phyloP scores from a whole-genome alignment of 2,888 invertebrate genomes.

The Hybos culiciformis region DNA sequence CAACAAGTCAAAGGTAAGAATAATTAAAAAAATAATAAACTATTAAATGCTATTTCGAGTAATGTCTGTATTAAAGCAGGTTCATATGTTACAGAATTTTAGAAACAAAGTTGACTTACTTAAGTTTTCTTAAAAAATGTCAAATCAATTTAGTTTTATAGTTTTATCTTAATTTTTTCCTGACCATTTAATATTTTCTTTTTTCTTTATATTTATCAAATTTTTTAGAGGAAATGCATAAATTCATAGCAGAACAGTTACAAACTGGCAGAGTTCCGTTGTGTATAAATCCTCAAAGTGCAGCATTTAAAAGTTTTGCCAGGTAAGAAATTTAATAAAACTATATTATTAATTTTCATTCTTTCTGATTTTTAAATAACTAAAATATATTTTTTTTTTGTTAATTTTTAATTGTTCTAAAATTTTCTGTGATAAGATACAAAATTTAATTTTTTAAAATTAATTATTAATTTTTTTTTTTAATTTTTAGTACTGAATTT shows the following conservation, averaged over 20 bases:
- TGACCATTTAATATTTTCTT: background rate
- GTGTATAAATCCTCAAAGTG: constrained; percentile 99
- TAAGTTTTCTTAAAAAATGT: no score
- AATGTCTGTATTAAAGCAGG: no score
- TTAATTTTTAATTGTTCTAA: constrained; percentile 23
- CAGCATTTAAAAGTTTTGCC: constrained; percentile 99
- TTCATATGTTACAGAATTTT: no score
- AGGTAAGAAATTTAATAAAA: constrained; percentile 86
- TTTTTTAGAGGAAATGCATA: constrained; percentile 91
- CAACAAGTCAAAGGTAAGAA: constrained; percentile 84
- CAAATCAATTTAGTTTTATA: background rate
- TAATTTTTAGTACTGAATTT: no score
- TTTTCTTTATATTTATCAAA: constrained; percentile 7
- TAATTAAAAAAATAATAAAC: background rate
- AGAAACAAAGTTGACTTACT: no score
- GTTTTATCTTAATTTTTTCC: background rate
- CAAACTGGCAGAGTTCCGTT: constrained; percentile 92
- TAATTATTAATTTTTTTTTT: no score
- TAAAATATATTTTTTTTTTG: background rate
- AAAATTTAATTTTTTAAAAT: no score
- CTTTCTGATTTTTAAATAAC: constrained; percentile 1
- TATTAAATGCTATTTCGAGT: background rate
- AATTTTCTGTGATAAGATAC: constrained; percentile 15
- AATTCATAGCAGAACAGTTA: constrained; percentile 94
- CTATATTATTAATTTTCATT: constrained; percentile 9